Evolutionary conservation across 2,797 vertebrate genomes (phyloP).

Genomic region (Leptoclinus maculatus): DNA sequence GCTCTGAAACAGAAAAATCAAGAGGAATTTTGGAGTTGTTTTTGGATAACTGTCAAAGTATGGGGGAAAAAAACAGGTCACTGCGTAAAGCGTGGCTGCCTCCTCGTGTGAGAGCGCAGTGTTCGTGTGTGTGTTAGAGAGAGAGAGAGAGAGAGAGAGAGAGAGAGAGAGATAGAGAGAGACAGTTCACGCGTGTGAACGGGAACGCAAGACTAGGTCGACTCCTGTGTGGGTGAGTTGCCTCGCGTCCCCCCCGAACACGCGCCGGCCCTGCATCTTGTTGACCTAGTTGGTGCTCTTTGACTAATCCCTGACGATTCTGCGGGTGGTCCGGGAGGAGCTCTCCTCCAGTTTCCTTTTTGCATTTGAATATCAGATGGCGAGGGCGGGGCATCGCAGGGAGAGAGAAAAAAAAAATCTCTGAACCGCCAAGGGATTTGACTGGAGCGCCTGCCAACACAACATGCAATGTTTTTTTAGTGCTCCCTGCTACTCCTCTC

Average conservation of each 20-base stretch:
- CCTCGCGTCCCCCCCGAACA: slow-evolving; percentile 61
- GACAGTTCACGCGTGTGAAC: slow-evolving; percentile 53
- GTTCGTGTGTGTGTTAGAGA: slow-evolving; percentile 31
- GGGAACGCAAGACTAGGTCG: slow-evolving; percentile 64
- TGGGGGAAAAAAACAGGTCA: slow-evolving; percentile 79
- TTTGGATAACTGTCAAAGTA: slow-evolving; percentile 80
- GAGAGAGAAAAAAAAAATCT: slow-evolving; percentile 21
- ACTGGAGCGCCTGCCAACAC: slow-evolving; percentile 77
- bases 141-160: background rate
- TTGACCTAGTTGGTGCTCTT: slow-evolving; percentile 88
- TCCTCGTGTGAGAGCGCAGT: slow-evolving; percentile 28
- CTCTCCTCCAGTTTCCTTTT: slow-evolving; percentile 77
- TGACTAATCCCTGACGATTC: slow-evolving; percentile 83
- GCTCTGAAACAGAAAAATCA: slow-evolving; percentile 73
- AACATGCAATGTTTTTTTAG: slow-evolving; percentile 73
- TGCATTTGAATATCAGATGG: slow-evolving; percentile 87
- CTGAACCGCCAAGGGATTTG: slow-evolving; percentile 79
- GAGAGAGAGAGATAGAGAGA: background rate
- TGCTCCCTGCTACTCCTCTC: slow-evolving; percentile 36
- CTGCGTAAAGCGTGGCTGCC: slow-evolving; percentile 54
- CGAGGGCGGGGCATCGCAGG: slow-evolving; percentile 74
- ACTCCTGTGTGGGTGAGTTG: slow-evolving; percentile 72
- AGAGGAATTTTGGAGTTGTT: slow-evolving; percentile 82
- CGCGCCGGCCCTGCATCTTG: slow-evolving; percentile 78
- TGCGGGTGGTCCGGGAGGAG: slow-evolving; percentile 82